Base-by-base conservation (phyloP, 2,113 vertebrate genomes). In the Phylloscopus trochiloides region DNA sequence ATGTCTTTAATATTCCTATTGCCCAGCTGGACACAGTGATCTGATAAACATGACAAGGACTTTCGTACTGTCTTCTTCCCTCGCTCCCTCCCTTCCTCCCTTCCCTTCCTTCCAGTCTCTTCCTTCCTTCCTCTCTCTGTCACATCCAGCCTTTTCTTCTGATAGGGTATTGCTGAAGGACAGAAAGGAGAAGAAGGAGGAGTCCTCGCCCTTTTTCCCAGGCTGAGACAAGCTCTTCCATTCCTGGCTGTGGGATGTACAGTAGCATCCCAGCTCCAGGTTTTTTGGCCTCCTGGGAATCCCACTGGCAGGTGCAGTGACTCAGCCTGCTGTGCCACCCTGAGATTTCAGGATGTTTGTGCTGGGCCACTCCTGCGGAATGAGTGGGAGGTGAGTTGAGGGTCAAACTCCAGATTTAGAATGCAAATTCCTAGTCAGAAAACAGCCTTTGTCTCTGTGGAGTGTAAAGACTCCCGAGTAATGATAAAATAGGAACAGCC, bases 271-370 rank as follows among this genome's bases (percentile, higher is more conserved):
- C 31, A 81, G 16, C 36, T 77, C 55, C 1, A 0, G n/a, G 16
- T 25, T 87, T 10, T 20, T 66, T 38, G 61, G 61, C 15, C 11
- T 85, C 18, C 9, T 5, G 1, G 9, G 51, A 78, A 25, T 51
- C 28, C 0, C 0, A 15, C 36, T 66, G 50, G 17, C 29, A 77
- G 45, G 26, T 1, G 72, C 51, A n/a, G 63, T 24, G 86, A 38
- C 18, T 5, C 50, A 86, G 31, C 36, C 25, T 77, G 17, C 68
- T 62, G 68, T 45, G 55, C 51, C 51, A 47, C 9, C 54, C 40
- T 45, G 70, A 45, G 42, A 20, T 66, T 62, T 90, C 43, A 42
- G 51, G 57, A 14, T 29, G 20, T 58, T 87, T 81, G 34, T 26
- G 6, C 81, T 42, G 43, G 6, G 15, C 24, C 0, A 2, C 10